phyloP scores from a whole-genome alignment of 2,113 vertebrate species.

The Zosterops hypoxanthus region DNA sequence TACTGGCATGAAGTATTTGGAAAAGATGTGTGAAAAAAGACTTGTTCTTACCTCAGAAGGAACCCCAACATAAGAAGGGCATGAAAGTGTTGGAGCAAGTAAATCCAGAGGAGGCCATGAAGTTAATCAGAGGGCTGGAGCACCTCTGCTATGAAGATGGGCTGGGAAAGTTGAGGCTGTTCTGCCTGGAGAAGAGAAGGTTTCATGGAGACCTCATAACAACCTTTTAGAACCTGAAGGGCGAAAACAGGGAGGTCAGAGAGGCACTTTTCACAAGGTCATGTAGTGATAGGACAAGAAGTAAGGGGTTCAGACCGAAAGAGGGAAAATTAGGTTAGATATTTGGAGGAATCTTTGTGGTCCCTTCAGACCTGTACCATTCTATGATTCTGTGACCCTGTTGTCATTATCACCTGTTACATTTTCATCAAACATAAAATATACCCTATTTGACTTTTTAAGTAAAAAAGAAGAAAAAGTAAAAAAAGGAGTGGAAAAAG shows the following conservation, averaged over 20 bases:
- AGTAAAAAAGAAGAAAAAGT: not conserved
- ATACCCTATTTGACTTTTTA: not conserved
- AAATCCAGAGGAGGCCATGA: not conserved
- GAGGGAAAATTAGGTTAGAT: not conserved
- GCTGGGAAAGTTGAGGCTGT: not conserved
- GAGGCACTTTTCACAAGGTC: not conserved
- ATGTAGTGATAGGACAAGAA: not conserved
- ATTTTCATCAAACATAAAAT: not conserved
- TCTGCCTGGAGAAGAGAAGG: not conserved
- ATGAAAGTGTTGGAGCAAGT: not conserved
- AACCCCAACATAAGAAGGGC: not conserved
- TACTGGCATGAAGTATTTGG: not conserved
- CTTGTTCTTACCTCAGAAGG: not conserved
- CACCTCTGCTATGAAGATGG: not conserved
- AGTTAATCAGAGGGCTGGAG: not conserved
- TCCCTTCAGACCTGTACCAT: not conserved
- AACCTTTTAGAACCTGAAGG: not conserved
- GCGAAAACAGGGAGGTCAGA: not conserved
- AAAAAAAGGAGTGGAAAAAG: not conserved
- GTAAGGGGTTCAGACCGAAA: not conserved
- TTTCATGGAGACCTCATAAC: not conserved
- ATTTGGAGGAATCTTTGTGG: not conserved
- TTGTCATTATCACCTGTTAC: not conserved
- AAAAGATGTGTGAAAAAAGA: not conserved
- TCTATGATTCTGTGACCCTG: not conserved